These are phyloP conservation scores for Diglossa cyanea DNA, from an alignment of 2,797 vertebrate genomes.

Conservation along the genomic window DNA sequence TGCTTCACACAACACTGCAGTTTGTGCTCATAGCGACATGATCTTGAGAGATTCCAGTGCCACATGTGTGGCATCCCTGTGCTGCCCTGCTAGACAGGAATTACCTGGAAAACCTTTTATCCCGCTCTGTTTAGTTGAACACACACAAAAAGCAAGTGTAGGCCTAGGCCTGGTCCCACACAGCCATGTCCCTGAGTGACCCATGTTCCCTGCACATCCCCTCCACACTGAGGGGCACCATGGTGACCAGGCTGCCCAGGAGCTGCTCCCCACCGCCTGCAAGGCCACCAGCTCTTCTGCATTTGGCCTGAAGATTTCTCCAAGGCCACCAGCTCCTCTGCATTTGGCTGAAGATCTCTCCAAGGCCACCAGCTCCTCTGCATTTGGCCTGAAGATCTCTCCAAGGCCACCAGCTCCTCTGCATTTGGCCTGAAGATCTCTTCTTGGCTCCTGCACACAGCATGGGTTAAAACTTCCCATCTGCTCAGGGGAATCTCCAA, in stretches of 20 bases:
- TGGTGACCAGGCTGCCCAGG: background rate
- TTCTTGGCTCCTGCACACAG: background rate
- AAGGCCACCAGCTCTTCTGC: background rate
- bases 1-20: background rate
- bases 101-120: background rate
- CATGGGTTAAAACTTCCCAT: background rate
- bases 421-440: background rate
- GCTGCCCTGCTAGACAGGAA: background rate
- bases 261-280: background rate
- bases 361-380: background rate
- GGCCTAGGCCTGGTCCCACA: background rate
- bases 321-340: background rate
- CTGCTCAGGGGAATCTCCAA: background rate
- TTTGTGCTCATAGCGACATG: accelerated
- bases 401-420: background rate
- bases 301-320: background rate
- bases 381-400: background rate
- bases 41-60: background rate
- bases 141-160: background rate
- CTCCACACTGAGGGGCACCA: accelerated
- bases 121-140: background rate
- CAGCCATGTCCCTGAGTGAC: background rate
- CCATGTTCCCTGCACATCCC: background rate
- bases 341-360: background rate
- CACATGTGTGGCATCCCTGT: background rate